phyloP scores from a whole-genome alignment of 2,797 vertebrate genomes.

The Leptatherina wallacei region DNA sequence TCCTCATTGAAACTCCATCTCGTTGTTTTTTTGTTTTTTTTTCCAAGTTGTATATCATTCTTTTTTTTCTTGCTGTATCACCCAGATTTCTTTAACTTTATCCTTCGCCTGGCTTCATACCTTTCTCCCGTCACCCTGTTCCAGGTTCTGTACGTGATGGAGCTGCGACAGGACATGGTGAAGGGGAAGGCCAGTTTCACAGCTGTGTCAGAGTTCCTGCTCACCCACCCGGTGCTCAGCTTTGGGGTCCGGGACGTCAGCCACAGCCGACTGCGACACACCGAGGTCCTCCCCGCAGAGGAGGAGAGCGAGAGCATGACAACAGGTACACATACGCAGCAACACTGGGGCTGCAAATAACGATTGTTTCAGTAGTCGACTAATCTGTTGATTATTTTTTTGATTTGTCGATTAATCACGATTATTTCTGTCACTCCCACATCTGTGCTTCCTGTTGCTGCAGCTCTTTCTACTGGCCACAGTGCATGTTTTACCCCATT shows the following conservation, averaged over 20 bases:
- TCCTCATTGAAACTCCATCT: too few relatives aligned
- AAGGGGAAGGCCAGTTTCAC: conserved; percentile 94
- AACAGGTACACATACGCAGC: conserved; percentile 78
- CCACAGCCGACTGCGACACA: conserved; percentile 89
- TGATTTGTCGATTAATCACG: too few relatives aligned
- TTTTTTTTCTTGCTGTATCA: neutral
- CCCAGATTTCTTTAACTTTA: neutral
- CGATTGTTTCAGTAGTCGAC: too few relatives aligned
- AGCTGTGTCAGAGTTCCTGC: conserved; percentile 96
- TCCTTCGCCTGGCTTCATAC: neutral
- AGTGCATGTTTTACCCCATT: too few relatives aligned
- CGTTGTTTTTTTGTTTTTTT: too few relatives aligned
- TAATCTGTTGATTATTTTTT: too few relatives aligned
- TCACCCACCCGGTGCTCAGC: conserved; percentile 96
- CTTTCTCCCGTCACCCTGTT: neutral
- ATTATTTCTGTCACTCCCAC: too few relatives aligned
- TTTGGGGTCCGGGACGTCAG: conserved; percentile 94
- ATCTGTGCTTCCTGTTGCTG: too few relatives aligned
- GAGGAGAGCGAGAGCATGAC: conserved; percentile 92
- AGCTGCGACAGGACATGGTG: conserved; percentile 93
- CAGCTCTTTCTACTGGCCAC: too few relatives aligned
- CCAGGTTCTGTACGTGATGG: conserved; percentile 99
- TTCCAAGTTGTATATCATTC: neutral
- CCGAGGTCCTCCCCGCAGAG: conserved; percentile 93
- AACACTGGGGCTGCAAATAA: too few relatives aligned